Conservation (phyloP, 2,888 invertebrate genomes). For the Spodoptera littoralis region DNA sequence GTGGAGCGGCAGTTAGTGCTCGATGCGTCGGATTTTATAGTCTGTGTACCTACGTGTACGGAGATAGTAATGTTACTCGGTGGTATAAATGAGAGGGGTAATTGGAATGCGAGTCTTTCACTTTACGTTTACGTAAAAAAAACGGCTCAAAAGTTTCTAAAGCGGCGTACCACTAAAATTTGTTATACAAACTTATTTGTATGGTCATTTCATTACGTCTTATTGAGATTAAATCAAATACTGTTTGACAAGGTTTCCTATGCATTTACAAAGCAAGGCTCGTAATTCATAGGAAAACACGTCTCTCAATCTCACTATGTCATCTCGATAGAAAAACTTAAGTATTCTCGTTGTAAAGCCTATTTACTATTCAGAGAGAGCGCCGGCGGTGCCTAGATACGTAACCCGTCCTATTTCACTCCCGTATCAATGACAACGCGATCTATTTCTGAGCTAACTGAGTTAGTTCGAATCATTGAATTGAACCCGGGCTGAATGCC, state of each 20-base stretch:
- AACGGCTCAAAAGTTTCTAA: no score
- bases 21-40: conserved; percentile 1
- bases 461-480: conserved; percentile 47
- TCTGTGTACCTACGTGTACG: conserved; percentile 2
- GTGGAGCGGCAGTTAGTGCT: conserved; percentile 10
- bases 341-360: background rate
- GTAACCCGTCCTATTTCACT: conserved; percentile 7
- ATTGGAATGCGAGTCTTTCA: no score
- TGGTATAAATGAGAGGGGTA: no score
- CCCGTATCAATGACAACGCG: conserved; percentile 22
- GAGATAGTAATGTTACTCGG: no score
- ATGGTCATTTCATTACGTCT: no score
- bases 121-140: no score
- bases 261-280: no score
- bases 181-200: no score
- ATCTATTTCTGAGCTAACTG: conserved; percentile 41
- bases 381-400: conserved; percentile 2
- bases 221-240: no score
- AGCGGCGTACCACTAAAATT: no score
- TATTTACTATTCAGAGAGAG: background rate
- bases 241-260: no score
- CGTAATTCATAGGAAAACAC: no score
- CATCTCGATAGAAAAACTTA: background rate
- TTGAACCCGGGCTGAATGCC: conserved; percentile 15
- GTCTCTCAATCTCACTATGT: background rate